These are phyloP conservation scores for Labeo rohita DNA, from an alignment of 2,113 vertebrate species.

Conservation along the genomic window DNA sequence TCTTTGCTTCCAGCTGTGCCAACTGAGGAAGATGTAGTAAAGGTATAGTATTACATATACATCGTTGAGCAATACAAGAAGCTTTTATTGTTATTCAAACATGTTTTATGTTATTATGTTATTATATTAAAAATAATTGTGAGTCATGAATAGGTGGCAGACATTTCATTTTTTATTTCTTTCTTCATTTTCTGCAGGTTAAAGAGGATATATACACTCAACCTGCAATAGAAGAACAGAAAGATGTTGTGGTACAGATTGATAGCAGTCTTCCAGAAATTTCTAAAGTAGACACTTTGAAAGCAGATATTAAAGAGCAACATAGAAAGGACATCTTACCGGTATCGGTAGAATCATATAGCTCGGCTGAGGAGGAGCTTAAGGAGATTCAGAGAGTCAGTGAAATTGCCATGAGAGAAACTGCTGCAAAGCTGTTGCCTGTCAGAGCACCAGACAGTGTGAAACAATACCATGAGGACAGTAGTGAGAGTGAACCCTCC, in stretches of 20 bases:
- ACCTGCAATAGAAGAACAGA: not conserved
- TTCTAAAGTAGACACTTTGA: slow-evolving; percentile 21
- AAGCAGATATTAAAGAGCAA: slow-evolving; percentile 60
- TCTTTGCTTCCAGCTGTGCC: not conserved
- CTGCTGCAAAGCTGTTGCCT: slow-evolving; percentile 62
- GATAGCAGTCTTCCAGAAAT: slow-evolving; percentile 28
- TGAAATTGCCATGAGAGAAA: slow-evolving; percentile 63
- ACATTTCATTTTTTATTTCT: not conserved
- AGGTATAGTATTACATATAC: not conserved
- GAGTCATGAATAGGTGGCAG: not conserved
- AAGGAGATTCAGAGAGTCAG: slow-evolving; percentile 68
- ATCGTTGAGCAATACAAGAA: not conserved
- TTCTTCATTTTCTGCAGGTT: slow-evolving; percentile 21
- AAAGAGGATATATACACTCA: slow-evolving; percentile 6
- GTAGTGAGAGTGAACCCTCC: slow-evolving; percentile 89
- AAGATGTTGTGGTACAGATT: slow-evolving; percentile 43
- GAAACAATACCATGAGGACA: slow-evolving; percentile 82
- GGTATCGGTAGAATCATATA: slow-evolving; percentile 71
- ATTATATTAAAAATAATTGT: not conserved
- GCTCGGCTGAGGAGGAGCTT: slow-evolving; percentile 76
- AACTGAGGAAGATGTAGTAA: slow-evolving; percentile 11
- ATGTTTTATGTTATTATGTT: not conserved
- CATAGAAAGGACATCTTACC: slow-evolving; percentile 75
- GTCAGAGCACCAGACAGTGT: slow-evolving; percentile 60
- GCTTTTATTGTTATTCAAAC: not conserved